These are phyloP conservation scores for Bhutanitis thaidina DNA, from an alignment of 2,888 invertebrate species.

Conservation along the genomic window DNA sequence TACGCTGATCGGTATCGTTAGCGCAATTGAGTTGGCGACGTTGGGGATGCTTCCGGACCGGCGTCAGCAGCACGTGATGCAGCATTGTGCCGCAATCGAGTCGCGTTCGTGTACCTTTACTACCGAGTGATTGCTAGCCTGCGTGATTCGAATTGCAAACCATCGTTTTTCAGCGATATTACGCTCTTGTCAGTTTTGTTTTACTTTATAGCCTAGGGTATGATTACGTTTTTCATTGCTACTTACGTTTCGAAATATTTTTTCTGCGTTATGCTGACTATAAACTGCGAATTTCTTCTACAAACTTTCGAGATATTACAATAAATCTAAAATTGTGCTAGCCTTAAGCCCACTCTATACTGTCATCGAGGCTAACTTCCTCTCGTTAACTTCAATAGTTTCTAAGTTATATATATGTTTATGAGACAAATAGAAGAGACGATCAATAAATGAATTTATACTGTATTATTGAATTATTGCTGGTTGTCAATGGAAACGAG, in stretches of 20 bases:
- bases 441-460: too few species aligned
- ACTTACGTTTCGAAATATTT: conserved; percentile 1
- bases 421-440: too few species aligned
- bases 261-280: background rate
- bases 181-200: conserved; percentile 55
- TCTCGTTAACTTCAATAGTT: too few species aligned
- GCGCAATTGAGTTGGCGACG: conserved; percentile 23
- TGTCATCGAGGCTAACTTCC: too few species aligned
- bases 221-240: conserved; percentile 17
- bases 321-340: background rate
- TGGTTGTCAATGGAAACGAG: too few species aligned
- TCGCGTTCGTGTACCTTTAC: conserved; percentile 62
- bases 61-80: conserved; percentile 36
- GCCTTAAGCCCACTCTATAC: too few species aligned
- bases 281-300: too few species aligned
- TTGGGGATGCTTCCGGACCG: conserved; percentile 35
- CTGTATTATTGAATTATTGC: too few species aligned
- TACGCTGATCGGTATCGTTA: conserved; percentile 13
- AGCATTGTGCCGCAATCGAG: conserved; percentile 43
- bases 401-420: too few species aligned
- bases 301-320: background rate
- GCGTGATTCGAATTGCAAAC: conserved; percentile 73
- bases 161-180: conserved; percentile 55
- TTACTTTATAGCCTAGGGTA: conserved; percentile 44
- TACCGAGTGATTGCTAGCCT: conserved; percentile 74